Conservation (phyloP, 30 jellyfish, hydroid and myxozoan genomes). For the Hydractinia echinata region DNA sequence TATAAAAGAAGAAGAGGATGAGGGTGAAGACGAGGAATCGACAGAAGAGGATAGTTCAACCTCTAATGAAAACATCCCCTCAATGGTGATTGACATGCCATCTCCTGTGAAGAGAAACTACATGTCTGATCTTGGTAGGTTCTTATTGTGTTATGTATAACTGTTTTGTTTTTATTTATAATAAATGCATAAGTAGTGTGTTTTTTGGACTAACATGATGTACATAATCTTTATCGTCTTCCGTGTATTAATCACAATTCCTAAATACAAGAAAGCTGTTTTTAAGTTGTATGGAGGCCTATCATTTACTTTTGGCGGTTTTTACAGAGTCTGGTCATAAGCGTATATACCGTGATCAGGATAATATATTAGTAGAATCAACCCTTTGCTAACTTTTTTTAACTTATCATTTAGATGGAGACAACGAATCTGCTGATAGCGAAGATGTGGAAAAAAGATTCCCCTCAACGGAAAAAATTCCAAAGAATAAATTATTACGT, state of each 20-base stretch:
- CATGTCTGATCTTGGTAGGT: slow-evolving; percentile 11
- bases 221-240: no score
- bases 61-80: slow-evolving; percentile 9
- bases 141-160: no score
- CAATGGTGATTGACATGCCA: background rate
- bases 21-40: background rate
- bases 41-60: background rate
- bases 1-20: no score
- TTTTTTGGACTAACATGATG: no score
- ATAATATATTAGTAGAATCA: background rate
- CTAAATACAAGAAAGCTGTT: no score
- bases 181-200: no score
- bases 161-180: no score
- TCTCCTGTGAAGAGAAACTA: background rate
- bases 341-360: background rate
- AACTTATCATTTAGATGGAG: slow-evolving; percentile 39
- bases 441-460: slow-evolving; percentile 50
- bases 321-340: no score
- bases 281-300: no score
- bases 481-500: slow-evolving; percentile 23
- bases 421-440: slow-evolving; percentile 44
- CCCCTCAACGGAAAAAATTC: slow-evolving; percentile 18
- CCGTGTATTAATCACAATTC: no score
- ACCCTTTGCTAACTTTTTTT: background rate
- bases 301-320: no score